Base-by-base conservation (phyloP, 2,888 invertebrate genomes). In the Drosophila fulvimacula region DNA sequence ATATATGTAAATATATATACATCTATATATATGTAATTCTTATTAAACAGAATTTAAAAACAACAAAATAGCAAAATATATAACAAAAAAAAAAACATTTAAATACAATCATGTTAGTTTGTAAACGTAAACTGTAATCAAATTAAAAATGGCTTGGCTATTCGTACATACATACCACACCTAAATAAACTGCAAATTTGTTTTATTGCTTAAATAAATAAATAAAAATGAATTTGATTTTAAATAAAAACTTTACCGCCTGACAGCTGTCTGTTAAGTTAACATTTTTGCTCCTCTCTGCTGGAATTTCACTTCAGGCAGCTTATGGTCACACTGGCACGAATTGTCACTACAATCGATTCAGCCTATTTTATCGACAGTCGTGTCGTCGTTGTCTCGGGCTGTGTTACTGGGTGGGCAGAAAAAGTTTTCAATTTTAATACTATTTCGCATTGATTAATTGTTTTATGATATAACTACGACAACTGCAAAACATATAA, bases 141-240 rank as follows among this genome's bases (percentile, higher is more conserved):
- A 77, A 79, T 79, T 85, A 64, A 74, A 82, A 89, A 88, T 89
- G 90, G 88, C 88, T 85, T 90, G 88, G 88, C 88, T 90, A 90
- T 89, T 86, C 70, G 68, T 73, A 86, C 42, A 79, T 69, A 86
- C 48, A 68, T 51, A 85, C 30, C 49, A 73, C 41, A 48, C 48
- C 5, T 64, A 71, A 61, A 60, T 13, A 30, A 56, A 15, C 10
- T 21, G 38, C 10, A 7, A 10, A 42, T 19, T 32, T 5, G 52
- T 34, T 75, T 72, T 42, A 48, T 46, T 64, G 30, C 15, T 34
- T 21, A 36, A 41, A 0, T 19, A 48, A 44, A 42, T 21, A 53
- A 13, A 41, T 2, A 2, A 32, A 17, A 38, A 19, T 10, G 32
- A 39, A 24, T 13, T 24, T 21, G 38, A 19, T 13, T 27, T 38